phyloP scores from a whole-genome alignment of 2,797 vertebrate species.

The Anableps anableps region DNA sequence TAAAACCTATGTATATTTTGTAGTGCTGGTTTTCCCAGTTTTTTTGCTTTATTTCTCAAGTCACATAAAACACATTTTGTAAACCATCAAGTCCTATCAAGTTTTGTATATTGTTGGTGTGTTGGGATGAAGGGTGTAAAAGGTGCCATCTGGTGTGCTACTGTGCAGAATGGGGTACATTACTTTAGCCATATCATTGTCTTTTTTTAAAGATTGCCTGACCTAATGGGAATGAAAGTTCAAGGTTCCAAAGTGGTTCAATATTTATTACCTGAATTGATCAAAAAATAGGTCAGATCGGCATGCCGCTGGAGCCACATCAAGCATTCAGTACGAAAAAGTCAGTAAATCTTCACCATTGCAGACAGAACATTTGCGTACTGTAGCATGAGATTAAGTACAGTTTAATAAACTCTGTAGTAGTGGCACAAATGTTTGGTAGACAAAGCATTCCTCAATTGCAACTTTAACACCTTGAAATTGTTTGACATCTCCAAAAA shows the following conservation, averaged over 20 bases:
- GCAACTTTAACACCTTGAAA: not conserved
- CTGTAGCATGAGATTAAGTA: not conserved
- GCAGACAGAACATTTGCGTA: not conserved
- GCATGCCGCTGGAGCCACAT: not conserved
- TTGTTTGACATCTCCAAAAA: not conserved
- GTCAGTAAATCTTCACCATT: not conserved
- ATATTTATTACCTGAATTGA: not conserved
- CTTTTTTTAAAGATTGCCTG: not conserved
- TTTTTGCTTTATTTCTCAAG: no score
- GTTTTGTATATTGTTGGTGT: not conserved
- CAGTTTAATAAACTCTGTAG: not conserved
- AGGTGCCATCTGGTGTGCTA: not conserved
- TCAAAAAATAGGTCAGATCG: not conserved
- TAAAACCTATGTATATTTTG: no score
- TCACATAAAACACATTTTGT: not conserved
- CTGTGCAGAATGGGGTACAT: not conserved
- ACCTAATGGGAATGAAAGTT: not conserved
- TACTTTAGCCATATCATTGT: not conserved
- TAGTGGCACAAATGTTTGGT: not conserved
- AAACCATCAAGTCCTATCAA: not conserved
- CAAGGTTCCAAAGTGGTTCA: not conserved
- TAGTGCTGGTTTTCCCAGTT: no score
- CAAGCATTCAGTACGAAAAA: not conserved
- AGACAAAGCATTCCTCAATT: not conserved
- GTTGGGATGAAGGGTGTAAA: not conserved